Base-by-base conservation (phyloP, 1,140 invertebrate species). In the Drosophila virilis region DNA sequence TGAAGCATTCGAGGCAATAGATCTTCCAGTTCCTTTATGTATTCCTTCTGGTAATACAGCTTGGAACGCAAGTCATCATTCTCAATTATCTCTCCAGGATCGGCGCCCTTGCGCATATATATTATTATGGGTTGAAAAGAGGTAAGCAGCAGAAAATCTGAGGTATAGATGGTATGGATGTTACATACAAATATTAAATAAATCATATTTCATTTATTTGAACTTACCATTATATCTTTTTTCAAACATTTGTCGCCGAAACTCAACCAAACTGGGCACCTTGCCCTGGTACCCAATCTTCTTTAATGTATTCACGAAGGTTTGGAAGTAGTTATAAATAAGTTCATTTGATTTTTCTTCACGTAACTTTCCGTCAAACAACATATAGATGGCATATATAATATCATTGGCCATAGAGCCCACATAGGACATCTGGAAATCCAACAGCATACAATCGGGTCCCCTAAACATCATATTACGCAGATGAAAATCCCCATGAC, bases 391-490 rank as follows among this genome's bases (percentile, higher is more conserved):
- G 2, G 67, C 68, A 10, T 80, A 78, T 8, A 69, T 71, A 10
- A 74, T 43, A 69, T 80, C 75, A 57, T 67, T 72, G 6, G 45
- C 59, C 9, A 77, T 71, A 5, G 75, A 61, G 2, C 66, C 75
- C 10, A 68, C 43, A 32, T 70, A 74, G 10, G 62, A 71, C 10
- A 77, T 33, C 35, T 80, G 75, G 45, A 67, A 80, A 15, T 80
- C 78, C 2, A 80, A 8, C 3, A 80, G 54, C 64, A 74, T 59
- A 9, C 65, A 54, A 8, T 80, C 67, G 15, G 37, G 35, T 10
- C 62, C 48, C 9, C 60, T 74, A 32, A 74, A 80, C 78, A 80
- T 77, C 51, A 77, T 64, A 55, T 80, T 78, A 12, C 70, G 64
- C 8, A 57, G 32, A 52, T 78, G 73, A 40, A 76, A 76, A 38